phyloP scores from a whole-genome alignment of 2,113 vertebrate species.

The Myotis yumanensis region DNA sequence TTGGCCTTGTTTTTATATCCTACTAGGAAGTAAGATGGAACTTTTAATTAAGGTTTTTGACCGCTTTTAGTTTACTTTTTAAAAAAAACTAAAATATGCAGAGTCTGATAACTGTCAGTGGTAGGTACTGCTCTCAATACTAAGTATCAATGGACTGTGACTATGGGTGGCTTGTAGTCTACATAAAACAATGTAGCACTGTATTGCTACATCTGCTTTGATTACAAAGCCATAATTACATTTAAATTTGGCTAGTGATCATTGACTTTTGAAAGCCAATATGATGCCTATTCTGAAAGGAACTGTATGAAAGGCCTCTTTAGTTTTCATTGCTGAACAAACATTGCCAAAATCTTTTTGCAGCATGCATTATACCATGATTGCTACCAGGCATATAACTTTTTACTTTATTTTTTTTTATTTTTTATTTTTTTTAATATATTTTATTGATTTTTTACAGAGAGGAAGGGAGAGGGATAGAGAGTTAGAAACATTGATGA shows the following conservation, averaged over 20 bases:
- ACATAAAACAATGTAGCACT: background rate
- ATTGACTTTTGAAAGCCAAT: slow-evolving; percentile 13
- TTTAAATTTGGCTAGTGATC: background rate
- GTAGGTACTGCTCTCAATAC: background rate
- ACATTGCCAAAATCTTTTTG: background rate
- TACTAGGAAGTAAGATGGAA: background rate
- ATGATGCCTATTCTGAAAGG: background rate
- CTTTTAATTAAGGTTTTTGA: background rate
- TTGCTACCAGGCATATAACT: background rate
- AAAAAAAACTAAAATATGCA: background rate
- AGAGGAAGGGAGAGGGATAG: no score
- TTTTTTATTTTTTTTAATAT: no score
- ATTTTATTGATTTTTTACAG: no score
- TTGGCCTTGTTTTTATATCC: background rate
- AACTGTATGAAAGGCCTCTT: background rate
- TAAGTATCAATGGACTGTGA: background rate
- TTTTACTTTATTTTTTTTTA: background rate
- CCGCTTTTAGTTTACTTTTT: background rate
- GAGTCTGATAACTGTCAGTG: background rate
- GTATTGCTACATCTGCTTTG: background rate
- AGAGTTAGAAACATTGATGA: no score
- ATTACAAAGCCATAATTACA: background rate
- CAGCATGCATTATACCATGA: background rate
- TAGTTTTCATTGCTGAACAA: background rate
- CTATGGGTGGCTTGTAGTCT: background rate